Percentiles rank a stretch among this genome's conserved stretches.
Conservation (phyloP, 1,140 invertebrate species). For the Steinernema khuongi region DNA sequence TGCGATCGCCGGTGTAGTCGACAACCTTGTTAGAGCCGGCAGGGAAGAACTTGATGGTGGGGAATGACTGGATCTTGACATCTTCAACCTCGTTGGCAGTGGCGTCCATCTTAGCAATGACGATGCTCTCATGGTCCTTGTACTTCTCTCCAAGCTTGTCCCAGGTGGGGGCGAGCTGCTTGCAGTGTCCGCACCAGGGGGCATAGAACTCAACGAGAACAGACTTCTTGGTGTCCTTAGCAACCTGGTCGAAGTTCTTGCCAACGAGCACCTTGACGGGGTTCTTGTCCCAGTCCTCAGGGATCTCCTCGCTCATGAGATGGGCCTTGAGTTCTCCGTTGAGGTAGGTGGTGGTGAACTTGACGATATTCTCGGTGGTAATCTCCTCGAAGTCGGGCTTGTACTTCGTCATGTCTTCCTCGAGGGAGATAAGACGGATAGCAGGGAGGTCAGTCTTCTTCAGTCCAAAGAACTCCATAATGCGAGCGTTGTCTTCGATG, state of each 20-base stretch:
- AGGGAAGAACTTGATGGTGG: conserved; percentile 85
- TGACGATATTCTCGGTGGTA: conserved; percentile 70
- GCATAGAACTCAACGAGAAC: conserved; percentile 91
- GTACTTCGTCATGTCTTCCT: conserved; percentile 91
- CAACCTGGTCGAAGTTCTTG: conserved; percentile 91
- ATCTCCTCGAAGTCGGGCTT: conserved; percentile 79
- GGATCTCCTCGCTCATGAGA: conserved; percentile 83
- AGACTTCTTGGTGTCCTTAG: conserved; percentile 77
- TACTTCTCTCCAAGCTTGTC: conserved; percentile 80
- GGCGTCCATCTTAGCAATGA: conserved; percentile 97
- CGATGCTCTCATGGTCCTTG: conserved; percentile 73
- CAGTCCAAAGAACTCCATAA: conserved; percentile 98
- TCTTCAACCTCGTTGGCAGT: conserved; percentile 82
- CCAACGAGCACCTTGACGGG: conserved; percentile 90
- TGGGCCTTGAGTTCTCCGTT: conserved; percentile 85
- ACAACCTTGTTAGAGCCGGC: conserved; percentile 66
- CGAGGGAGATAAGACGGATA: conserved; percentile 83
- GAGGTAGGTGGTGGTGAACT: conserved; percentile 80
- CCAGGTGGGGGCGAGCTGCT: conserved; percentile 90
- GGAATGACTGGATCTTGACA: conserved; percentile 88
- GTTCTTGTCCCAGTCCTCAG: conserved; percentile 91
- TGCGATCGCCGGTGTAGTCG: conserved; percentile 89
- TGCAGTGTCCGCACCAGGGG: conserved; percentile 89
- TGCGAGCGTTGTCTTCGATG: conserved; percentile 89
- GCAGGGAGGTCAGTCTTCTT: conserved; percentile 83